phyloP scores from a whole-genome alignment of 2,888 invertebrate species.

The Cryptosula pallasiana region DNA sequence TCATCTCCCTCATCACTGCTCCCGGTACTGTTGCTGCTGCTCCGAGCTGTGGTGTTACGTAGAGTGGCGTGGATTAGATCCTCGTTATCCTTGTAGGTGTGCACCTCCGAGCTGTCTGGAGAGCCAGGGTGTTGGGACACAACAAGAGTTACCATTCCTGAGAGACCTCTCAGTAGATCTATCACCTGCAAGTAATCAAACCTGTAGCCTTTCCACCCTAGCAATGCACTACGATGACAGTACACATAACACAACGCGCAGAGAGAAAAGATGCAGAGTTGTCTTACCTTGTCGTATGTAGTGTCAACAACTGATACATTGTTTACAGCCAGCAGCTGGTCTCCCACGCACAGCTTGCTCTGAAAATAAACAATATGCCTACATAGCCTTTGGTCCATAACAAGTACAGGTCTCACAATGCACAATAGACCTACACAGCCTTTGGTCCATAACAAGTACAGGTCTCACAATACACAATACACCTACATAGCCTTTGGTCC shows the following conservation, averaged over 20 bases:
- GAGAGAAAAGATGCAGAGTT: not conserved
- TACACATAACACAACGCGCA: not conserved
- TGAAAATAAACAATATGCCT: too few relatives aligned
- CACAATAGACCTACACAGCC: too few relatives aligned
- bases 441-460: too few relatives aligned
- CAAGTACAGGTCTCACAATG: too few relatives aligned
- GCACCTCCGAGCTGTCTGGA: not conserved
- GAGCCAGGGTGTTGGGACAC: slow-evolving; percentile 34
- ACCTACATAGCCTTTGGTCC: too few relatives aligned
- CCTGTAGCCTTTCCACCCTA: not conserved
- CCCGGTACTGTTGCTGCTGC: not conserved
- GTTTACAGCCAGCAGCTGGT: slow-evolving; percentile 48
- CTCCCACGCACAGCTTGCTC: slow-evolving; percentile 41
- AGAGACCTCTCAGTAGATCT: slow-evolving; percentile 39
- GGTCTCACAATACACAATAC: too few relatives aligned
- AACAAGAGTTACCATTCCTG: slow-evolving; percentile 40
- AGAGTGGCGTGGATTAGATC: not conserved
- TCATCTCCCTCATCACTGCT: not conserved
- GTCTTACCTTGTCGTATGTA: slow-evolving; percentile 45
- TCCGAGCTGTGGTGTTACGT: not conserved
- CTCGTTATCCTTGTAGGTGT: not conserved
- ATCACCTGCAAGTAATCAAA: slow-evolving; percentile 36
- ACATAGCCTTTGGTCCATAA: too few relatives aligned
- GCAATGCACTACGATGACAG: too few relatives aligned
- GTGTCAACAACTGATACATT: slow-evolving; percentile 39